Evolutionary conservation across 2,113 vertebrate species (phyloP), one percentile per base, ranked within the genome.

Genomic region (Aptenodytes patagonicus): DNA sequence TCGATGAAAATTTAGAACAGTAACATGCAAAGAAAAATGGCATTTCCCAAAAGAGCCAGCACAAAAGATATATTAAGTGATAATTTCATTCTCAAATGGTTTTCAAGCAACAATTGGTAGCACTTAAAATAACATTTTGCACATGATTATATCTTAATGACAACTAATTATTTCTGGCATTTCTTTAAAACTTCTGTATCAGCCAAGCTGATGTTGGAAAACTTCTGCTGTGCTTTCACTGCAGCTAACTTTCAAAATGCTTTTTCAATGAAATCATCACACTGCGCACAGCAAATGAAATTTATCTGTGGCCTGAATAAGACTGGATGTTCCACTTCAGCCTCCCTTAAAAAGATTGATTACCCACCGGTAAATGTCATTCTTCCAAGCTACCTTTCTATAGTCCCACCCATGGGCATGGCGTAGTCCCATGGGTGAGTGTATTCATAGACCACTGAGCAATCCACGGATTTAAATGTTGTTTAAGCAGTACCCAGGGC

Each of bases 121-220:
- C 58, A 83, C 75, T 95, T 95, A 85, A 86, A 96, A 83, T 77
- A 94, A 82, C 60, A 93, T 85, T 95, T 93, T 83, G 70, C 71
- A 94, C 82, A 81, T 81, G 78, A 97, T 95, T 97, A 94, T 91
- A 88, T 83, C 89, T 95, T 94, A 95, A 90, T 75, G 89, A 71
- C 64, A 90, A 91, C 60, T 94, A 95, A 96, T 96, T 96, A 94
- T 95, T 97, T 85, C 82, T 97, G 87, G 66, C 42, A 88, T 92
- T 95, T 88, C 89, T 86, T 94, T 96, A 86, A 86, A 90, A 89
- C 75, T 80, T 62, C 42, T 80, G 42, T 58, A 85, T 93, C 62
- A 83, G 86, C 87, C 75, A 95, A 91, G 81, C 47, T 89, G 79
- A 88, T 81, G 42, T 83, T 95, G 61, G 92, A 91, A 93, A 93